These are phyloP conservation scores for Microtus montanus DNA, from an alignment of 2,113 vertebrate genomes.

Conservation along the genomic window DNA sequence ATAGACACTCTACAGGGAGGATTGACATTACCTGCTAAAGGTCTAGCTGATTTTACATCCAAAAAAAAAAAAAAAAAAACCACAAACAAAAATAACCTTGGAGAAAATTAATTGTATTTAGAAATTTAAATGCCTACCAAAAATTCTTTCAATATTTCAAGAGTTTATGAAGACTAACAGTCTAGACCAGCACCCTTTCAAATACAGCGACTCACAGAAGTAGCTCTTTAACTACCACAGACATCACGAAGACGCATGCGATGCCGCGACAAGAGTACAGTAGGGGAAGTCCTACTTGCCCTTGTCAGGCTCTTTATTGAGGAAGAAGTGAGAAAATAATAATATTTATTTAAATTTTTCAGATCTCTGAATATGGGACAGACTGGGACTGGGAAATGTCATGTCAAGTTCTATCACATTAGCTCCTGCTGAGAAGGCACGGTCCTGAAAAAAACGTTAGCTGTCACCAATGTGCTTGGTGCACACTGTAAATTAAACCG, in stretches of 20 bases:
- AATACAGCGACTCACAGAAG: not conserved
- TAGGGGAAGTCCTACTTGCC: not conserved
- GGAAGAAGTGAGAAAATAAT: not conserved
- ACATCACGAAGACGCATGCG: not conserved
- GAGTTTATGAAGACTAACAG: not conserved
- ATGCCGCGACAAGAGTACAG: not conserved
- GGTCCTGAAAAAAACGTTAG: not conserved
- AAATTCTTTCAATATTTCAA: constrained; percentile 25
- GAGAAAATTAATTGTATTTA: not conserved
- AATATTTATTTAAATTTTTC: not conserved
- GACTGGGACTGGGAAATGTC: not conserved
- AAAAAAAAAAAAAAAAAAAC: not conserved
- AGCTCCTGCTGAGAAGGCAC: not conserved
- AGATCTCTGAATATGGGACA: not conserved
- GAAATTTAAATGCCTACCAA: constrained; percentile 25
- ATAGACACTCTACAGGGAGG: not conserved
- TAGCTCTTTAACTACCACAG: not conserved
- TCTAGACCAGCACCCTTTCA: not conserved
- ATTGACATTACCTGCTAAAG: constrained; percentile 25
- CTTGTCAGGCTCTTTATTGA: not conserved
- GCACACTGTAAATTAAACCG: not conserved
- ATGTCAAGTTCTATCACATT: not conserved
- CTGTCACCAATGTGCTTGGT: not conserved
- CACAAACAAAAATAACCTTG: not conserved
- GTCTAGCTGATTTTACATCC: not conserved